Percentiles rank a stretch among this genome's conserved stretches.
Conservation (phyloP, 2,113 vertebrate species). For the Thymallus thymallus region DNA sequence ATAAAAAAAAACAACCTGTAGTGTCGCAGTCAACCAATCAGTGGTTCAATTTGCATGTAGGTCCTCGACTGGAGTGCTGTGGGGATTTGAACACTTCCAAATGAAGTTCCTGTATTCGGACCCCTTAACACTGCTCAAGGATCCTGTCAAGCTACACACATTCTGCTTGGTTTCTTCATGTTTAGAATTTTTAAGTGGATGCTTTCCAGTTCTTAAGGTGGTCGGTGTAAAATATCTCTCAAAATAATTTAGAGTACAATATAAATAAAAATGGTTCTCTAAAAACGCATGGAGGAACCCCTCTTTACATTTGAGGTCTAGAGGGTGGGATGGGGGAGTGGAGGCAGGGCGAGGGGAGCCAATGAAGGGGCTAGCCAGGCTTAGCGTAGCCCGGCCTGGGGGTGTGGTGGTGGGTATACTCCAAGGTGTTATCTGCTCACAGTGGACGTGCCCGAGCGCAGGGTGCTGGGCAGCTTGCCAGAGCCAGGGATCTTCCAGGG, state of each 20-base stretch:
- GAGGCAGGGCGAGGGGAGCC: conserved; percentile 9
- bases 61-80: conserved; percentile 44
- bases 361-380: background rate
- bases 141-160: conserved; percentile 68
- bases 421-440: conserved; percentile 83
- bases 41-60: conserved; percentile 43
- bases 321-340: conserved; percentile 65
- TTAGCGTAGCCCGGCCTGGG: background rate
- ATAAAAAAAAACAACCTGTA: conserved; percentile 65
- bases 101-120: conserved; percentile 57
- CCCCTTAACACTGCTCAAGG: conserved; percentile 64
- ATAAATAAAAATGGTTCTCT: conserved; percentile 81
- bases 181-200: conserved; percentile 80
- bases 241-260: conserved; percentile 93
- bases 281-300: conserved; percentile 56
- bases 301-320: conserved; percentile 57
- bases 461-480: conserved; percentile 88
- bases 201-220: conserved; percentile 84
- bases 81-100: conserved; percentile 17
- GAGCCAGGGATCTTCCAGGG: conserved; percentile 97
- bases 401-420: background rate
- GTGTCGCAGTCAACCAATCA: conserved; percentile 70
- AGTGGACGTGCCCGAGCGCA: conserved; percentile 87
- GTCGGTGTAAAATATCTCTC: conserved; percentile 81
- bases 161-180: conserved; percentile 58